These are phyloP conservation scores for Pegoplata infirma DNA, from an alignment of 2,888 invertebrate species.

Conservation along the genomic window DNA sequence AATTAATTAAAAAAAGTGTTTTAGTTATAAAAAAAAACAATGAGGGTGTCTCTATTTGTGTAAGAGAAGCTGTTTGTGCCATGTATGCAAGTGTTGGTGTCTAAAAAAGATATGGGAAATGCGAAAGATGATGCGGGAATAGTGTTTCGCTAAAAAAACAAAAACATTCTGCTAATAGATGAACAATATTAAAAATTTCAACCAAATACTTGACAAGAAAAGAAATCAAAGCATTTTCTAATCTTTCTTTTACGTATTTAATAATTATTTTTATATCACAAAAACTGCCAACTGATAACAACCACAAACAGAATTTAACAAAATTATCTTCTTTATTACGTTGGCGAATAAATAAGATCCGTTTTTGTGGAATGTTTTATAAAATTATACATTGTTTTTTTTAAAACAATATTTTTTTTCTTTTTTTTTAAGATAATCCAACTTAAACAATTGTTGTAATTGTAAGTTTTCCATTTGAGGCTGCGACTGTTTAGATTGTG, in stretches of 20 bases:
- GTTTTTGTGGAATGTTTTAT: neutral
- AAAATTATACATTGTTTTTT: neutral
- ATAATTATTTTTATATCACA: neutral
- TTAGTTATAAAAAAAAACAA: neutral
- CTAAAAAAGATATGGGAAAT: neutral
- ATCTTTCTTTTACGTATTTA: neutral
- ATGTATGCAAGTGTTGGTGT: neutral
- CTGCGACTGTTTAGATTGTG: neutral
- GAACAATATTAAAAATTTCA: neutral
- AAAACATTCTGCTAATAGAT: too few relatives aligned
- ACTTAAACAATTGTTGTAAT: neutral
- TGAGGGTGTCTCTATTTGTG: neutral
- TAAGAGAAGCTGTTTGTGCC: neutral
- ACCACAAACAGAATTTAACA: neutral
- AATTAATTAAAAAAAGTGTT: neutral
- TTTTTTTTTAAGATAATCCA: slow-evolving; percentile 26
- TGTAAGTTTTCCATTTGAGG: neutral
- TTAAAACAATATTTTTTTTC: neutral
- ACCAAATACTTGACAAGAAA: too few relatives aligned
- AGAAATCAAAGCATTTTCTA: neutral
- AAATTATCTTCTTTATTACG: neutral
- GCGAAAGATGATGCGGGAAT: neutral
- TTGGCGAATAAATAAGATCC: neutral
- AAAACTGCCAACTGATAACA: neutral
- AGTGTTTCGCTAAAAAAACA: neutral